Percentiles rank a stretch among this genome's conserved stretches.
These are phyloP conservation scores for Macrophya annulata DNA, from an alignment of 2,888 invertebrate genomes.

Conservation along the genomic window DNA sequence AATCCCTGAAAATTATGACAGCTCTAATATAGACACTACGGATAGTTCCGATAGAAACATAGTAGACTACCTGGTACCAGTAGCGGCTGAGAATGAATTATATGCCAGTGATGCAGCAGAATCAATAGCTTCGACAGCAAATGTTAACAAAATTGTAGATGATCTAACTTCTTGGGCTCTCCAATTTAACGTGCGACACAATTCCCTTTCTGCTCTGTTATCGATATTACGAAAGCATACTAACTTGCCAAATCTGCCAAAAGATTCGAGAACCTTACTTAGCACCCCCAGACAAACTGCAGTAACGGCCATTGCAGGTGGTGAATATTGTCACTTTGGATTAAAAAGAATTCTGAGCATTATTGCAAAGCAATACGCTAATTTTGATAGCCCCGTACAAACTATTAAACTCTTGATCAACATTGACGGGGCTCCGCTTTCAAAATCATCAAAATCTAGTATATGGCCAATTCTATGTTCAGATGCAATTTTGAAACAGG, in stretches of 20 bases:
- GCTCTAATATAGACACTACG: not conserved
- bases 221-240: constrained; percentile 26
- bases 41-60: constrained; percentile 4
- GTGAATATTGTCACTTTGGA: constrained; percentile 49
- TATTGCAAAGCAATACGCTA: constrained; percentile 29
- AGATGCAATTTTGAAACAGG: constrained; percentile 15
- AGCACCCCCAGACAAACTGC: constrained; percentile 18
- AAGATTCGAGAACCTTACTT: constrained; percentile 21
- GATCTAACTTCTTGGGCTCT: constrained; percentile 31
- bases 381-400: not conserved
- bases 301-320: constrained; percentile 12
- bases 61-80: constrained; percentile 17
- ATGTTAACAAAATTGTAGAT: constrained; percentile 29
- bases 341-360: not conserved
- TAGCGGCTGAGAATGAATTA: not conserved
- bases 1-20: constrained; percentile 13
- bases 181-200: constrained; percentile 5
- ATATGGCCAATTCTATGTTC: constrained; percentile 46
- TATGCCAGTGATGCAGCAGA: constrained; percentile 25
- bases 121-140: constrained; percentile 4
- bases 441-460: constrained; percentile 27
- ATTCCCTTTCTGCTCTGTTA: constrained; percentile 11
- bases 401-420: constrained; percentile 25
- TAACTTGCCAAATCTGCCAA: constrained; percentile 26
- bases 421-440: constrained; percentile 21